Base-by-base conservation (phyloP, 2,888 invertebrate genomes). In the Balanococcus diminutus region DNA sequence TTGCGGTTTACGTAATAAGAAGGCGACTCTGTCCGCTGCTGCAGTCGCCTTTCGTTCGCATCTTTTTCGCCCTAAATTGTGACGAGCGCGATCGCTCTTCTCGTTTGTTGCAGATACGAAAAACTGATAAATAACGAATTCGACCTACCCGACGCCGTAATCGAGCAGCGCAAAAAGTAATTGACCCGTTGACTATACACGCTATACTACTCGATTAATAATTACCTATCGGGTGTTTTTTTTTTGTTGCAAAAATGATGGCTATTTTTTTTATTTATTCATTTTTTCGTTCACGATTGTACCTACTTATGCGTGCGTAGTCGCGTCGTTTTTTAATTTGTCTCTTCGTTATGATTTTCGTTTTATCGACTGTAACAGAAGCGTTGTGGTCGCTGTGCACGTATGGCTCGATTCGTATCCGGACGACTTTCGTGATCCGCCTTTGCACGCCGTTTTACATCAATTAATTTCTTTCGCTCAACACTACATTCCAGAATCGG, bases 351-450 rank as follows among this genome's bases (percentile, higher is more conserved):
- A 36, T 25, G 6, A 42, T 82, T n/a, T 32, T 19, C 16, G 28
- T 72, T 72, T 67, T 72, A 2, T 67, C 32, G 31, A 83, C 4
- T 81, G 14, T 31, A 11, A n/a, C 39, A 95, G 95, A 91, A 96
- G 96, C 88, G 92, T 97, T 90, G 94, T 96, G 89, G 95, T 96
- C 88, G 96, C 96, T 87, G 92, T 99, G 88, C 96, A 97, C 90
- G 97, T 98, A 75, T 99, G 99, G 99, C 91, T 99, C 89, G 98
- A 99, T 91, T 96, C 96, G 87, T 99, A 98, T 90, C 96, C 98
- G 61, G 98, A 98, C 90, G 99, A 99, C 91, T 92, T 92, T 90
- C 93, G 94, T 87, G 95, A 96, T 88, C 92, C 95, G 56, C 96
- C 96, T 82, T 92, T 93, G 89, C 95, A 95, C 90, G 92, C 94